Base-by-base conservation (phyloP, 2,888 invertebrate species). In the Ferdinandea cuprea region DNA sequence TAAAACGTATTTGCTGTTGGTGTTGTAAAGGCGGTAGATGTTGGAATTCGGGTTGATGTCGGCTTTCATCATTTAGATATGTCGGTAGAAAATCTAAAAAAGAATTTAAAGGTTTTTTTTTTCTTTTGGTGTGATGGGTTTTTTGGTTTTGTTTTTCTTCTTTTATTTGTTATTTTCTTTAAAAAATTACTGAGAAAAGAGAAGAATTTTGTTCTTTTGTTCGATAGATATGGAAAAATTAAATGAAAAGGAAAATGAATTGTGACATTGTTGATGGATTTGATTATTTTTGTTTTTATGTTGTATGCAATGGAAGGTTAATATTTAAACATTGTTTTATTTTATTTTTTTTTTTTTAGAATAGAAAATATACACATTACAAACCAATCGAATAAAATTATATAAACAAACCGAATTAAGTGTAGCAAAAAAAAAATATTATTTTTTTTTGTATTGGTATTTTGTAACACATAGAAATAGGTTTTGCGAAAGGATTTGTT, bases 341-440 rank as follows among this genome's bases (percentile, higher is more conserved):
- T n/a, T n/a, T n/a, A n/a, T n/a, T n/a, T n/a, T n/a, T n/a, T n/a
- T n/a, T n/a, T n/a, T n/a, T 79, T 73, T 42, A 73, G 35, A 79
- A 79, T 85, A 80, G 69, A 79, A 74, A 85, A 74, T 80, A 85
- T 80, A 85, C 72, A 85, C 72, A 85, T 85, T 80, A 85, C 80
- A 80, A 76, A 74, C 65, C 65, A 80, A 72, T 68, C 37, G 35
- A 84, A 79, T 69, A 66, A 74, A 72, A 83, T 63, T 63, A 72
- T 71, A 76, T 85, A 76, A 81, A 76, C 52, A 65, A 76, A 81
- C 37, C 71, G 50, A 78, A 73, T 59, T 65, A 58, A 69, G 28
- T 68, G 52, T 65, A 32, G 66, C 71, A 85, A 85, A 44, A 66
- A 58, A 44, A 63, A 50, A 11, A 59, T 68, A 25, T 48, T 63